Conservation (phyloP, 2,113 vertebrate species). For the Callaeas wilsoni region DNA sequence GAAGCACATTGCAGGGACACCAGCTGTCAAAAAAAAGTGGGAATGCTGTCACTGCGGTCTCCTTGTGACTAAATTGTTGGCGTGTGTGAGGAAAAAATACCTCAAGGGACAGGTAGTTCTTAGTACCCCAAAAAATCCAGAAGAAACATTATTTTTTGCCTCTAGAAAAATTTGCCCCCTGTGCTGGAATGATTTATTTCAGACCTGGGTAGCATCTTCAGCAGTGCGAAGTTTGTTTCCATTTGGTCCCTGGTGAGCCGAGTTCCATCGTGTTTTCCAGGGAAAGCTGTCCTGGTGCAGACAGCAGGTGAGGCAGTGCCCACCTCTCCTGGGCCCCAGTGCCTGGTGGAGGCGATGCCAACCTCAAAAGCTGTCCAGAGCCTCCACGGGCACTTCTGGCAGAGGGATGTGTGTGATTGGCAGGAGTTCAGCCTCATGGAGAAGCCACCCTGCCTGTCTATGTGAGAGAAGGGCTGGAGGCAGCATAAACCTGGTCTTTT, state of each 20-base stretch:
- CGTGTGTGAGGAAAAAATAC: background rate
- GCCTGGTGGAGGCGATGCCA: background rate
- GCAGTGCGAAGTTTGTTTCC: background rate
- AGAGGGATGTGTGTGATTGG: accelerated
- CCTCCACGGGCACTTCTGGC: background rate
- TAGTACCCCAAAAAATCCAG: background rate
- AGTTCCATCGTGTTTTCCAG: background rate
- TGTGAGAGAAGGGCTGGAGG: background rate
- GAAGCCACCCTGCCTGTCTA: background rate
- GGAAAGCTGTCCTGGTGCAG: background rate
- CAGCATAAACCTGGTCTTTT: background rate
- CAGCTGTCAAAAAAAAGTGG: background rate
- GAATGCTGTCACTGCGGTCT: background rate
- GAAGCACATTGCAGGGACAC: background rate
- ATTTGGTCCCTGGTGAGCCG: background rate
- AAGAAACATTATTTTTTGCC: background rate
- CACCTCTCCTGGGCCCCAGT: accelerated
- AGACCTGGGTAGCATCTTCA: background rate
- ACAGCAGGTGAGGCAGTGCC: accelerated
- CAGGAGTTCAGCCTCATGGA: background rate
- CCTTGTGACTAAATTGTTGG: background rate
- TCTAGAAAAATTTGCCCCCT: background rate
- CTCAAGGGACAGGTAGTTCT: background rate
- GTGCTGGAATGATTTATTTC: background rate
- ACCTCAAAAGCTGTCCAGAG: background rate